Evolutionary conservation across 2,113 vertebrate species (phyloP), one percentile per base, ranked within the genome.

Genomic region (Microtus oregoni): DNA sequence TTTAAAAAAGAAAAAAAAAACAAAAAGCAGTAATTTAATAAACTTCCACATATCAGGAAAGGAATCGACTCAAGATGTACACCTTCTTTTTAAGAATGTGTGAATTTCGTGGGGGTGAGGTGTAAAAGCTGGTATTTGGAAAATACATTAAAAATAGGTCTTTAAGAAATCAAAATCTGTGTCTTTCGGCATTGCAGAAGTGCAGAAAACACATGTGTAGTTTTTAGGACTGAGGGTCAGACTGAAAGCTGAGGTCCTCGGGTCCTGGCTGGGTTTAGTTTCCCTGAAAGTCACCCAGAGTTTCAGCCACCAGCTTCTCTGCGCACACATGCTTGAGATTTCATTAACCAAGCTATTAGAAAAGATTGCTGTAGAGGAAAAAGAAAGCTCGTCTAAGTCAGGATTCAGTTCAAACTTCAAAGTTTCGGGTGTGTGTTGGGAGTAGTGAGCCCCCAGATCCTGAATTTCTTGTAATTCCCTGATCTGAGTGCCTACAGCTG

Each of bases 1-100:
- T 85, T 96, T 52, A 52, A 52, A 52, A 78, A 75, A 55, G 72
- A 77, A 83, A 22, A 15, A 89, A 58, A 76, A 9, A 10, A 47
- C 47, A 47, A 47, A 79, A 20, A 13, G 22, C 61, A 86, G 41
- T 55, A 79, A 82, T 82, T 94, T 97, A 96, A 96, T 96, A 94
- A 94, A 86, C 15, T 92, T 92, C 63, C 65, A 89, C 68, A 92
- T 92, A 90, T 94, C 96, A 94, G 77, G 58, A 72, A 97, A 96
- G 26, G 78, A 95, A 58, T 92, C 91, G 83, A 96, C 67, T 96
- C 92, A 96, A 94, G 24, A 75, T 44, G 44, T 89, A 95, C 78
- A 98, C 94, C 96, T 97, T 97, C 96, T 92, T 98, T 96, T 97
- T 94, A 89, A 95, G 94, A 97, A 97, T 17, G 94, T 98, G 97